Evolutionary conservation across 1,140 invertebrate genomes (phyloP).

Genomic region (Macrobrachium rosenbergii): DNA sequence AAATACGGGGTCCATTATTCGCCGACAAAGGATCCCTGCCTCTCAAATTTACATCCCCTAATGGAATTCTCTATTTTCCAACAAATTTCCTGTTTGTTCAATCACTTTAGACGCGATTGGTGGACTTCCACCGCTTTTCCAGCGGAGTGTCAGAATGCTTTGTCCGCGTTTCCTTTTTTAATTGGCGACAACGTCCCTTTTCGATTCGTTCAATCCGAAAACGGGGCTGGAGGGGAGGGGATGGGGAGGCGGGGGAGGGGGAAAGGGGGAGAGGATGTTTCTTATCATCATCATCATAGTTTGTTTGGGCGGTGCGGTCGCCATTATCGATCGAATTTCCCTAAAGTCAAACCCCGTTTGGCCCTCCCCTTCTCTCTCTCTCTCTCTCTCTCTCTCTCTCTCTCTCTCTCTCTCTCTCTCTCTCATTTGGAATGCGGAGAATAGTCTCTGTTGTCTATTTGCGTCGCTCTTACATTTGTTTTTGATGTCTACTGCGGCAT

Average conservation of each 20-base stretch:
- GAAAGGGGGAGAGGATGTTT: neutral
- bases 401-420: slow-evolving; percentile 13
- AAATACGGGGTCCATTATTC: slow-evolving; percentile 56
- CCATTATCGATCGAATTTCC: slow-evolving; percentile 8
- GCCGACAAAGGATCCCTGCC: slow-evolving; percentile 50
- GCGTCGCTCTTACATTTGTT: too few relatives aligned
- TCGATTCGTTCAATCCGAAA: too few relatives aligned
- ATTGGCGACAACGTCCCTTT: too few relatives aligned
- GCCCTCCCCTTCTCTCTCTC: slow-evolving; percentile 4
- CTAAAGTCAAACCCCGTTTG: neutral
- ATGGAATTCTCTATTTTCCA: slow-evolving; percentile 65
- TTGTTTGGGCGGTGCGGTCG: neutral
- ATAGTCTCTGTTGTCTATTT: too few relatives aligned
- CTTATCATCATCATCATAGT: slow-evolving; percentile 13
- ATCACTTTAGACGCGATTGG: slow-evolving; percentile 63
- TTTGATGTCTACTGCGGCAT: too few relatives aligned
- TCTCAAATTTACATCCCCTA: slow-evolving; percentile 65
- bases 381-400: slow-evolving; percentile 27
- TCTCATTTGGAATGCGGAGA: neutral
- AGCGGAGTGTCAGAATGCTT: too few relatives aligned
- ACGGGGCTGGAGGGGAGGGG: neutral
- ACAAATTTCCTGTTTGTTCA: slow-evolving; percentile 65
- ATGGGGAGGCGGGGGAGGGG: neutral
- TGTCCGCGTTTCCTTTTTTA: too few relatives aligned
- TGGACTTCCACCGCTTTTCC: slow-evolving; percentile 22